phyloP scores from a whole-genome alignment of 2,888 invertebrate species.

The Capitulum mitella region DNA sequence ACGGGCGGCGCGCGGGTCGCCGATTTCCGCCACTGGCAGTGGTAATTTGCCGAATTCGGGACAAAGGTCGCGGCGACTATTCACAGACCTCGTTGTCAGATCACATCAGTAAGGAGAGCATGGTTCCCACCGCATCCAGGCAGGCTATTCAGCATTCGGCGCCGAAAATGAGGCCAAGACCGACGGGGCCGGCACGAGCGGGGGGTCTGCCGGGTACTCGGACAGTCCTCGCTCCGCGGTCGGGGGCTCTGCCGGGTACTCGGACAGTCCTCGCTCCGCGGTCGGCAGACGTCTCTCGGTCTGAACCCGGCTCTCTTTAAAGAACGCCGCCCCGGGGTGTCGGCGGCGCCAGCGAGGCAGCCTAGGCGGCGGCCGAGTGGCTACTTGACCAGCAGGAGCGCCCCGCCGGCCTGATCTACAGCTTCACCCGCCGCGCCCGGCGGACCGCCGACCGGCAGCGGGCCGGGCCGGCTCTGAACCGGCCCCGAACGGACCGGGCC shows the following conservation, averaged over 20 bases:
- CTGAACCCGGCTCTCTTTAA: no score
- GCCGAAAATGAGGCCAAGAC: background rate
- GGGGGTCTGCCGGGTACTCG: background rate
- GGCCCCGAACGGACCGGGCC: no score
- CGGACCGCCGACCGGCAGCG: no score
- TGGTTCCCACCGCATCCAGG: background rate
- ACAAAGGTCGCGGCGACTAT: slow-evolving; percentile 13
- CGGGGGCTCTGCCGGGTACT: no score
- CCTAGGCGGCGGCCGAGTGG: no score
- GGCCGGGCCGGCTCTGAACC: no score
- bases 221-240: no score
- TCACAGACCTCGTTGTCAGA: background rate
- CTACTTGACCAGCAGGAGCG: no score
- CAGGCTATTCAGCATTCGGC: background rate
- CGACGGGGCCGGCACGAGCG: background rate
- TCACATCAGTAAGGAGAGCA: background rate
- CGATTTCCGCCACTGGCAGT: background rate
- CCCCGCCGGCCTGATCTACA: background rate
- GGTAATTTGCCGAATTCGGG: background rate
- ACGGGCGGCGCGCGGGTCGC: background rate
- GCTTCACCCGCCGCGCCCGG: background rate
- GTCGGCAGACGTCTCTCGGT: no score
- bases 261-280: no score
- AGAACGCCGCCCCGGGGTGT: no score
- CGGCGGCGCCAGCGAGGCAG: no score